Evolutionary conservation across 2,113 vertebrate genomes (phyloP).

Genomic region (Microcebus tavaratra): DNA sequence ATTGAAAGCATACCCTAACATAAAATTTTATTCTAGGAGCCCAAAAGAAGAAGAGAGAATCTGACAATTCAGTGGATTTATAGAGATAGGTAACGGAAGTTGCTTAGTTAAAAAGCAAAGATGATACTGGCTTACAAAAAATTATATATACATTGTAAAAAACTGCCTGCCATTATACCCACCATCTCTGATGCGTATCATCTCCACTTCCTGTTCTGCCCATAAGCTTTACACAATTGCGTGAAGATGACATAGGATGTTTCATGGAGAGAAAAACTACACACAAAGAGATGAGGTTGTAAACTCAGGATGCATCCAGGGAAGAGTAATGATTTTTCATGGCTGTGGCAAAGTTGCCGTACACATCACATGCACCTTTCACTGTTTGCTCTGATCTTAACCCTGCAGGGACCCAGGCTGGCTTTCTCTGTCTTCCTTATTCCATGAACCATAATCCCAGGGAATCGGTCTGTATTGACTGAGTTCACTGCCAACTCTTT

Average conservation of each 20-base stretch:
- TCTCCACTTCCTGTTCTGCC: slow-evolving; percentile 23
- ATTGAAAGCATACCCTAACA: slow-evolving; percentile 20
- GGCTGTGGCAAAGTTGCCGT: background rate
- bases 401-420: background rate
- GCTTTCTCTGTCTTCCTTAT: background rate
- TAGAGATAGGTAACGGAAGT: background rate
- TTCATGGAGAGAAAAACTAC: slow-evolving; percentile 36
- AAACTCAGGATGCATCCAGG: slow-evolving; percentile 15
- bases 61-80: slow-evolving; percentile 14
- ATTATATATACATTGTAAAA: slow-evolving; percentile 55
- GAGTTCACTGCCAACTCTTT: background rate
- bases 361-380: background rate
- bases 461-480: background rate
- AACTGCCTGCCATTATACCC: background rate
- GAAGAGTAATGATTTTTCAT: background rate
- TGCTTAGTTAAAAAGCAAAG: slow-evolving; percentile 70
- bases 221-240: background rate
- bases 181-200: slow-evolving; percentile 15
- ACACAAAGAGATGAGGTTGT: slow-evolving; percentile 41
- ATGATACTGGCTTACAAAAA: slow-evolving; percentile 61
- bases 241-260: slow-evolving; percentile 42
- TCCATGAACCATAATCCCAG: background rate
- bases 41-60: background rate
- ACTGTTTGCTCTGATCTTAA: background rate
- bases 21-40: slow-evolving; percentile 47